Percentiles rank a stretch among this genome's conserved stretches.
These are phyloP conservation scores for Micromussa lordhowensis DNA, from an alignment of 92 coral and sea anemone species.

Conservation along the genomic window DNA sequence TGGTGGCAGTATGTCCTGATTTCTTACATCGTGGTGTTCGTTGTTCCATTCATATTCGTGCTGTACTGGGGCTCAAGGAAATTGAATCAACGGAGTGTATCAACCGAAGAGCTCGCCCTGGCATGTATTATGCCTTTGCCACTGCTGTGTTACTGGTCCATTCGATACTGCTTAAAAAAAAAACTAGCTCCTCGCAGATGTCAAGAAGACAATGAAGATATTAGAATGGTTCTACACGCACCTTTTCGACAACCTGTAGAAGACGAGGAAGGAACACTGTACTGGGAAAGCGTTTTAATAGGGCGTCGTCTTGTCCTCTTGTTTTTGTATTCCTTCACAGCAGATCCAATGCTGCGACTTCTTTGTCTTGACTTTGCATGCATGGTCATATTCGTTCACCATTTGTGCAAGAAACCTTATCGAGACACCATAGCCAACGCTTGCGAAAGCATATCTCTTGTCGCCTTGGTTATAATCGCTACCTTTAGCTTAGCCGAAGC, in stretches of 20 bases:
- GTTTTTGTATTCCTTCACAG: conserved; percentile 31
- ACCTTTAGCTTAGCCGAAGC: conserved; percentile 48
- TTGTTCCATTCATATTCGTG: conserved; percentile 49
- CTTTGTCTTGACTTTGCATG: conserved; percentile 24
- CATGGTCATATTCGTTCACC: conserved; percentile 54
- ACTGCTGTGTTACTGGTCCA: conserved; percentile 18
- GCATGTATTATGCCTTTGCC: conserved; percentile 39
- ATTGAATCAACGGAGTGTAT: conserved; percentile 14
- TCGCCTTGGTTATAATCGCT: conserved; percentile 3
- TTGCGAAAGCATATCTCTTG: conserved; percentile 44
- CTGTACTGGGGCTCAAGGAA: conserved; percentile 47
- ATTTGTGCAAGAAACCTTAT: conserved; percentile 11
- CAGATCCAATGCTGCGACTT: conserved; percentile 54
- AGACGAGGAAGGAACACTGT: conserved; percentile 33
- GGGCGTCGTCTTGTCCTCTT: conserved; percentile 49
- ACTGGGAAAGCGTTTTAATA: conserved; percentile 68
- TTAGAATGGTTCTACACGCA: conserved; percentile 33
- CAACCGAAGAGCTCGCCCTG: conserved; percentile 26
- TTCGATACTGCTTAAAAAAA: background rate
- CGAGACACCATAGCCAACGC: conserved; percentile 44
- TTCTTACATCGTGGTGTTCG: conserved; percentile 26
- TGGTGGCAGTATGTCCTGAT: conserved; percentile 54
- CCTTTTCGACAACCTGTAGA: conserved; percentile 48
- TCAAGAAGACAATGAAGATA: background rate
- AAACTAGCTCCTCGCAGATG: background rate